These are phyloP conservation scores for Garra rufa DNA, from an alignment of 2,113 vertebrate genomes.

Conservation along the genomic window DNA sequence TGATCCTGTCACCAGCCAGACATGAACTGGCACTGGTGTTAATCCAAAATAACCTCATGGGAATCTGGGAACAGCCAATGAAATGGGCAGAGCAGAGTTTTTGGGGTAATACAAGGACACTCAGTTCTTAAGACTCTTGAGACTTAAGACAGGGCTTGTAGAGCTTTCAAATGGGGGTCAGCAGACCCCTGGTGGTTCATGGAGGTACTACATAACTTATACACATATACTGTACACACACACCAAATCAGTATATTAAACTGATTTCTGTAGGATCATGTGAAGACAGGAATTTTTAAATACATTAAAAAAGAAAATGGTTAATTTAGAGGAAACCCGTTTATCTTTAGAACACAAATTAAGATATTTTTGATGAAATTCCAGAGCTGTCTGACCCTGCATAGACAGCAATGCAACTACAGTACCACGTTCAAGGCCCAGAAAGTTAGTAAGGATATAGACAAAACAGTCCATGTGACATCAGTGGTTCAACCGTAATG, in stretches of 20 bases:
- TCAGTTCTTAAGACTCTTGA: neutral
- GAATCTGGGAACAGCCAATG: neutral
- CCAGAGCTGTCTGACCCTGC: too few relatives aligned
- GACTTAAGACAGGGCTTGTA: neutral
- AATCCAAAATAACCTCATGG: neutral
- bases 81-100: neutral
- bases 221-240: too few relatives aligned
- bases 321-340: too few relatives aligned
- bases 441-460: too few relatives aligned
- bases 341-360: too few relatives aligned
- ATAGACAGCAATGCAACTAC: too few relatives aligned
- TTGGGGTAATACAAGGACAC: neutral
- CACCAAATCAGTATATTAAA: neutral
- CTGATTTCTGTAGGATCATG: neutral
- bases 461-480: too few relatives aligned
- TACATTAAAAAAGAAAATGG: neutral
- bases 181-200: neutral
- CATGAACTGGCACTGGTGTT: neutral
- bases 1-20: constrained; percentile 4
- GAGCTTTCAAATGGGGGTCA: neutral
- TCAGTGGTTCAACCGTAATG: too few relatives aligned
- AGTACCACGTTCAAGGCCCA: too few relatives aligned
- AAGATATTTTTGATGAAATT: too few relatives aligned
- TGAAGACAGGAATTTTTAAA: neutral
- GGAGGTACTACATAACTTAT: neutral